Base-by-base conservation (phyloP, 2,797 vertebrate genomes). In the Enteromius anoplus region DNA sequence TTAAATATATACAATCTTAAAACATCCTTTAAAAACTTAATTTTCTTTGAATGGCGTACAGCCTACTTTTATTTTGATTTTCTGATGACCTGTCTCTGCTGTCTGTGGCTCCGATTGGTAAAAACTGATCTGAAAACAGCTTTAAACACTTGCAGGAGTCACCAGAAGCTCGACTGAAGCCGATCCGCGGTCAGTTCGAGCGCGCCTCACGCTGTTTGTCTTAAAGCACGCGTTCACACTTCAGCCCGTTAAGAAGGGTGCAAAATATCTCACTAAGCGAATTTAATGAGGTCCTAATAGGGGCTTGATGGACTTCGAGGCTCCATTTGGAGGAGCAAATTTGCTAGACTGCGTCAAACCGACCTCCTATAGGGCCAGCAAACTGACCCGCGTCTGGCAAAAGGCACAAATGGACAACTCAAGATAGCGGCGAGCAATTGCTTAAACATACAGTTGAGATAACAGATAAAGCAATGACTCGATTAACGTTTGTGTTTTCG, bases 391-490 rank as follows among this genome's bases (percentile, higher is more conserved):
- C 51, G 65, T 12, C 60, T 73, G 85, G 83, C 90, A 93, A 91
- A 92, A 83, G 89, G 92, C 85, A 84, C 92, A 93, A 90, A 93
- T 88, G 92, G 91, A 85, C 45, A n/a, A n/a, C n/a, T 8, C n/a
- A 32, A 62, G 82, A 29, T 69, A 82, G 45, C 37, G 40, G 37
- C 21, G 71, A 37, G 47, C 62, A 69, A 55, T 77, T 26, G 34
- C 42, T 26, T 47, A 42, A 82, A 65, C 45, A 65, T 19, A 53
- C 65, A 37, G 64, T 7, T 19, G 49, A 83, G 40, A 55, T 53
- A 70, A 83, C 21, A 60, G 65, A 69, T 78, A 47, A 77, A 71
- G 53, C 40, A 12, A 37, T 47, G 23, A 71, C 62, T 49, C 23
- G 68, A 76, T 76, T 76, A 76, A 62, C 21, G 37, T 2, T 0